Conservation (phyloP, 1,140 invertebrate species). For the Pseudomyrmex cubaensis region DNA sequence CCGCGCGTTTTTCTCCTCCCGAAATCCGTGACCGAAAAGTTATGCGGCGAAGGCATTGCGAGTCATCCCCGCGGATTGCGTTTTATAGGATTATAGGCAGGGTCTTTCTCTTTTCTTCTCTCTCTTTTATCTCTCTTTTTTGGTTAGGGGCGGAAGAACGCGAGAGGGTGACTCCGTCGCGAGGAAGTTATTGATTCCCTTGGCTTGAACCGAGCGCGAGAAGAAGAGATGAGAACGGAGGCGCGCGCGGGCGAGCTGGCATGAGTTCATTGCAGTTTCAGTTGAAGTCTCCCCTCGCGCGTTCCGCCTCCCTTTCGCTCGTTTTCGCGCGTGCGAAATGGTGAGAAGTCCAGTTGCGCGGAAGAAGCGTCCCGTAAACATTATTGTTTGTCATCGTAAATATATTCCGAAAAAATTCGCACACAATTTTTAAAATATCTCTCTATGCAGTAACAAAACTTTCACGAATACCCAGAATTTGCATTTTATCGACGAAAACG, state of each 20-base stretch:
- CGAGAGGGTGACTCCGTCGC: conserved; percentile 74
- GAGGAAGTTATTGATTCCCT: conserved; percentile 82
- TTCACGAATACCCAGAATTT: too few species aligned
- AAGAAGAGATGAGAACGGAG: conserved; percentile 70
- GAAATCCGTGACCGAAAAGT: conserved; percentile 33
- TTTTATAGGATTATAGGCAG: conserved; percentile 72
- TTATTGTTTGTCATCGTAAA: background rate
- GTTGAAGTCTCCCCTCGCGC: conserved; percentile 26
- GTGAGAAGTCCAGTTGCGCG: background rate
- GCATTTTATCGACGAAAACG: too few species aligned
- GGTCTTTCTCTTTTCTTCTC: background rate
- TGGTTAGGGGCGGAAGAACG: conserved; percentile 73
- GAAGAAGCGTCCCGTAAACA: background rate
- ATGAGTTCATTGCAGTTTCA: conserved; percentile 71
- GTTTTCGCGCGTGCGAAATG: background rate
- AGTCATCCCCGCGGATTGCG: conserved; percentile 53
- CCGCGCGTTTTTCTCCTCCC: background rate
- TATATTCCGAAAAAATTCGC: too few species aligned
- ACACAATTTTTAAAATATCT: too few species aligned
- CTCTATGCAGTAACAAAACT: too few species aligned
- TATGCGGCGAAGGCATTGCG: conserved; percentile 8
- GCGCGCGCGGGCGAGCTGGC: conserved; percentile 60
- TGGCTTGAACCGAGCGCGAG: conserved; percentile 67
- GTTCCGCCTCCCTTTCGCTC: background rate
- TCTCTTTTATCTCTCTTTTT: conserved; percentile 43